Evolutionary conservation across 2,888 invertebrate species (phyloP), one percentile per base, ranked within the genome.

Genomic region (Odiellus spinosus): DNA sequence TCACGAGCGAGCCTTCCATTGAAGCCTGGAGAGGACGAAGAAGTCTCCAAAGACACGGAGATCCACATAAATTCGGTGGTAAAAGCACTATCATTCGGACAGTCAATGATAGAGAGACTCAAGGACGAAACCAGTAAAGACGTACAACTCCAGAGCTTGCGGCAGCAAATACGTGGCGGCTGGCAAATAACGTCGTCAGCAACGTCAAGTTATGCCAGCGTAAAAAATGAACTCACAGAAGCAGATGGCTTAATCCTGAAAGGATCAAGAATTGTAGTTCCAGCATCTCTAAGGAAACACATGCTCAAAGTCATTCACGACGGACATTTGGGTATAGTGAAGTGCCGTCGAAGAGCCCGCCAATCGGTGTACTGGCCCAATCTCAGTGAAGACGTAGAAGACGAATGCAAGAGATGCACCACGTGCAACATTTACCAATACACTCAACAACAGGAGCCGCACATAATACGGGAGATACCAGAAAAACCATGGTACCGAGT

Each of bases 1-100:
- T 63, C 62, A 1, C 47, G 65, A 40, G 4, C 26, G 4, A 26
- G 26, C 8, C 26, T 26, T 4, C 26, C 26, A 26, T 4, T 8
- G 8, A 8, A 4, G 8, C 4, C 26, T 6, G 26, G 5, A 26
- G 26, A 26, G 8, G 26, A 26, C 26, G 26, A 26, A 26, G 26
- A 26, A 6, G 8, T 8, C 8, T 8, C 4, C 5, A 26, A 26
- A 8, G 26, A 26, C 4, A 8, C 8, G 5, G 26, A 26, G 8
- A 26, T 26, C 26, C 26, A 26, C 26, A 8, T 26, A 26, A 26
- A 26, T 8, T 4, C 26, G 8, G 8, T 26, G 8, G 26, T 26
- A 4, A 4, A 26, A 26, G 4, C 26, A 26, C 8, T 26, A 8
- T 8, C 26, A 8, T 4, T 26, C 5, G 8, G 5, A 6, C 26